Evolutionary conservation across 2,888 invertebrate species (phyloP), one percentile per base, ranked within the genome.

Genomic region (Scaeva pyrastri): DNA sequence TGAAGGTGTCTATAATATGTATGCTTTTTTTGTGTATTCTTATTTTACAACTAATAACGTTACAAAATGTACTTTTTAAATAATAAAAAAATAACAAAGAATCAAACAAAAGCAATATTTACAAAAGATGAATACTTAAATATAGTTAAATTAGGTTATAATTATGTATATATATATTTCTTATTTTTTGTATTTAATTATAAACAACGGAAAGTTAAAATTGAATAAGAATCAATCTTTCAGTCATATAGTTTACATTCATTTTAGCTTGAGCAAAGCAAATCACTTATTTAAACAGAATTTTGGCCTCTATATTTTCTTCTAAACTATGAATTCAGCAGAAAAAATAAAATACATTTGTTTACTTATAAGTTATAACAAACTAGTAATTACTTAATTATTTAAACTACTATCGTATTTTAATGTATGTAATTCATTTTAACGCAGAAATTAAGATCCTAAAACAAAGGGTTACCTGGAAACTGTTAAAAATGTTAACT

Each of bases 201-300:
- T 50, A 58, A 48, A 43, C 19, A 79, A 60, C 62, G 62, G 71
- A 84, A 78, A 71, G 73, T 71, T 62, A 71, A 70, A 79, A 64
- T 72, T 83, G 68, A 75, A 75, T 21, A 75, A 64, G 16, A 48
- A 64, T 71, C 64, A 48, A 64, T 71, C 58, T 58, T 58, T 75
- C 71, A 72, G 71, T 82, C 72, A 66, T 52, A 52, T 72, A 62
- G n/a, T 45, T 84, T 79, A 58, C 56, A 64, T 74, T 75, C 52
- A 66, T 41, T 21, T 31, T 39, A 60, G 50, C 62, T 75, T 84
- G 84, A 84, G 79, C 83, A 84, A 74, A 68, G 39, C 52, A n/a
- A 55, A 41, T 74, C 26, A 64, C 70, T 74, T 73, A 10, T 43
- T 11, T 23, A 11, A 45, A 66, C 23, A 41, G 7, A 50, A 76